Conservation (phyloP, 2,888 invertebrate species). For the Chaetogeoica ovagalla region DNA sequence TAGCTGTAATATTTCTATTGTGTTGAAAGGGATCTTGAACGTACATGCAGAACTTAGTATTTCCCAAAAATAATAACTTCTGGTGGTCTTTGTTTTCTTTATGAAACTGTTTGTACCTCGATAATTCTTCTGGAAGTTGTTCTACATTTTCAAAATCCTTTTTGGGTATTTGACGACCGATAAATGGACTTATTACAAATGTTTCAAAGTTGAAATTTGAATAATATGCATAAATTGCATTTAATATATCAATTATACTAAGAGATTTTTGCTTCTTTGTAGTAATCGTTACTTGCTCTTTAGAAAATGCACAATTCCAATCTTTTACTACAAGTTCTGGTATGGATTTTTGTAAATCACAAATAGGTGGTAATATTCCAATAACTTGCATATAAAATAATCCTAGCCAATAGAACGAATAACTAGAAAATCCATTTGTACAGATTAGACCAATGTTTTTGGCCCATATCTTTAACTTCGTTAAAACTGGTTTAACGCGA, state of each 20-base stretch:
- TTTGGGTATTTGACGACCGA: conserved; percentile 17
- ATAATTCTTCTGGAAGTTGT: conserved; percentile 29
- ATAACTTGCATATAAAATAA: conserved; percentile 39
- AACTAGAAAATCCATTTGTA: conserved; percentile 49
- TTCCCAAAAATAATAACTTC: conserved; percentile 37
- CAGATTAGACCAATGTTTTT: conserved; percentile 34
- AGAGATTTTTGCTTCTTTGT: background rate
- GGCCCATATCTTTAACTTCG: conserved; percentile 33
- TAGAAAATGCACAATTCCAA: conserved; percentile 48
- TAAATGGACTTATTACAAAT: conserved; percentile 39
- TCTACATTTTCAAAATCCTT: conserved; percentile 35
- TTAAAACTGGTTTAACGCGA: conserved; percentile 33
- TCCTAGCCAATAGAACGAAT: conserved; percentile 46
- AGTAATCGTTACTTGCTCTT: conserved; percentile 2
- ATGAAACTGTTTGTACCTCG: conserved; percentile 40
- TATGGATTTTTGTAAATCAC: conserved; percentile 32
- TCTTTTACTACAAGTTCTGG: conserved; percentile 9
- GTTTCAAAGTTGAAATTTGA: conserved; percentile 35
- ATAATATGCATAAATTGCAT: conserved; percentile 27
- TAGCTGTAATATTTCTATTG: conserved; percentile 41
- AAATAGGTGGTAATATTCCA: conserved; percentile 31
- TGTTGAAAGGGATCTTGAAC: conserved; percentile 52
- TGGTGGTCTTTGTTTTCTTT: conserved; percentile 18
- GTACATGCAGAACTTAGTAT: conserved; percentile 27
- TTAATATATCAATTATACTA: conserved; percentile 15